phyloP scores from a whole-genome alignment of 2,888 invertebrate species.

The Hirtodrosophila trivittata region DNA sequence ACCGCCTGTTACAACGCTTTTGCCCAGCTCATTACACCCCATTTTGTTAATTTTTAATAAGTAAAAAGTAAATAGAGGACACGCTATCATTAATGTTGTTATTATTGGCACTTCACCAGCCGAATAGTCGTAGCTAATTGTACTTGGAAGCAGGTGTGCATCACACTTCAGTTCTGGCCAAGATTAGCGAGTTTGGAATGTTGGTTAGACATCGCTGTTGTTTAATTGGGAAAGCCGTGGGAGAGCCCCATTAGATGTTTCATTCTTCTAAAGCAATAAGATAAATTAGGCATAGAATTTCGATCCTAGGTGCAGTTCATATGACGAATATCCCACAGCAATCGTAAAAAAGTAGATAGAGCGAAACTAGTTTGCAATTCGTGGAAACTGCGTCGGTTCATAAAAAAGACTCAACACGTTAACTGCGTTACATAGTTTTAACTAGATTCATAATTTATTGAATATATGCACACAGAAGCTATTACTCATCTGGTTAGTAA shows the following conservation, averaged over 20 bases:
- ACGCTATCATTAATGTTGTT: constrained; percentile 11
- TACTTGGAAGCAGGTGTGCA: constrained; percentile 21
- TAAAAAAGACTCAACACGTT: not conserved
- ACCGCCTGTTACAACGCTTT: too few species aligned
- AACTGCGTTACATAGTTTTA: too few species aligned
- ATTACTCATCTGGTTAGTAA: constrained; percentile 1
- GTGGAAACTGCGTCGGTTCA: not conserved
- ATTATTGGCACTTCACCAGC: constrained; percentile 22
- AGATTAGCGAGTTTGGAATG: constrained; percentile 30
- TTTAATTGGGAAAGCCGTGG: constrained; percentile 14
- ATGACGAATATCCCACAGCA: constrained; percentile 5
- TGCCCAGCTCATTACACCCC: too few species aligned
- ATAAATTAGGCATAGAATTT: not conserved
- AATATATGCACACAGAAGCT: too few species aligned
- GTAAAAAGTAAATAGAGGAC: too few species aligned
- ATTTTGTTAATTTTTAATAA: too few species aligned
- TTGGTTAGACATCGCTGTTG: constrained; percentile 1
- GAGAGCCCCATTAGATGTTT: constrained; percentile 14
- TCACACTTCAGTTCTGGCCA: not conserved
- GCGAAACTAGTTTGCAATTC: not conserved
- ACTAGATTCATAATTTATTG: too few species aligned
- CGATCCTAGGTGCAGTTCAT: not conserved
- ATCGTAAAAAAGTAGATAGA: not conserved
- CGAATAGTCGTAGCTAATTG: constrained; percentile 5
- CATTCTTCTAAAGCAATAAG: constrained; percentile 10